Percentiles rank a stretch among this genome's conserved stretches.
phyloP scores from a whole-genome alignment of 2,113 vertebrate genomes.

The Dromaius novaehollandiae region DNA sequence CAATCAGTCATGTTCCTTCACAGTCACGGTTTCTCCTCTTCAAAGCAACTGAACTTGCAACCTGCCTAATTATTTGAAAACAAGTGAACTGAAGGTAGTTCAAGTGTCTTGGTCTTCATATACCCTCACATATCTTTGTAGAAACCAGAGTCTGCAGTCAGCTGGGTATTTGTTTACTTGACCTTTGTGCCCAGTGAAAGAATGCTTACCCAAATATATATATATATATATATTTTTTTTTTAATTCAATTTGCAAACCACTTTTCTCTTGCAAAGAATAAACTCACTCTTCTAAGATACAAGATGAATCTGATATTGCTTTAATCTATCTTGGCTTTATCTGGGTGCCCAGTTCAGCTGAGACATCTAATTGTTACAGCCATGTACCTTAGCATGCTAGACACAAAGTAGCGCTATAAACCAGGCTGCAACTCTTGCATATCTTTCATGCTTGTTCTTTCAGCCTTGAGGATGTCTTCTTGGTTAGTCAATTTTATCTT shows the following conservation, averaged over 20 bases:
- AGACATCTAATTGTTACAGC: conserved; percentile 34
- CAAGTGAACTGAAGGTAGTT: not conserved
- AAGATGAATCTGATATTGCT: not conserved
- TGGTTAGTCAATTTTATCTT: conserved; percentile 60
- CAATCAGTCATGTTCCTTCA: not conserved
- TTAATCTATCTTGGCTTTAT: conserved; percentile 39
- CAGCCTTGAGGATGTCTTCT: conserved; percentile 43
- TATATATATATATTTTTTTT: too few relatives aligned
- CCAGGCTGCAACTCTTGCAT: not conserved
- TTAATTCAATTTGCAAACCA: not conserved
- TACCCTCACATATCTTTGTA: not conserved
- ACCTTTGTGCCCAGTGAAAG: not conserved
- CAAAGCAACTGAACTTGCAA: not conserved
- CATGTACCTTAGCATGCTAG: not conserved
- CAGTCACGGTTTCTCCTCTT: not conserved
- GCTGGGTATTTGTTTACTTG: not conserved
- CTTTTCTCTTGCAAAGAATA: not conserved
- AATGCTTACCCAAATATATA: not conserved
- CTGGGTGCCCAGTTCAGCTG: not conserved
- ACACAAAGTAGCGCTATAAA: not conserved
- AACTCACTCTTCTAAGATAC: not conserved
- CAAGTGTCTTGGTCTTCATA: not conserved
- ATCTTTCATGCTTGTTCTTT: not conserved
- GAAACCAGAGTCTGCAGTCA: not conserved
- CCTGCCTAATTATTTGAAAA: not conserved